Base-by-base conservation (phyloP, 2,888 invertebrate genomes). In the Caenorhabditis sp. region DNA sequence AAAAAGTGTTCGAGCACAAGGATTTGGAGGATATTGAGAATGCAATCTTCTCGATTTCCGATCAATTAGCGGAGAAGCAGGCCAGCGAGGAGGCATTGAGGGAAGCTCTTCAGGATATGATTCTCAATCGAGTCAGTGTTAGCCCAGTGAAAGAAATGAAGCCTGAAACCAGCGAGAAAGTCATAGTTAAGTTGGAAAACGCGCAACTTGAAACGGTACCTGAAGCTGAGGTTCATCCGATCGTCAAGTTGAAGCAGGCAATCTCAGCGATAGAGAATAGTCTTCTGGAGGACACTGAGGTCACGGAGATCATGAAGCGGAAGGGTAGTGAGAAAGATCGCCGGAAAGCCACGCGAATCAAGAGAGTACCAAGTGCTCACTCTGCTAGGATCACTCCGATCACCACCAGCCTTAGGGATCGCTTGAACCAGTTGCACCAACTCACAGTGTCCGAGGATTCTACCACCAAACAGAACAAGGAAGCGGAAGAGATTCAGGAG, bases 1-100 rank as follows among this genome's bases (percentile, higher is more conserved):
- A 76, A 56, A 69, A 58, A 22, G 51, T 32, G 4, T 56, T 8
- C 0, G 51, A 55, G 32, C 26, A 51, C 1, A 70, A 77, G 20
- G 79, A 80, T 55, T 51, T 80, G 11, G 81, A 81, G 20, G 62
- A 82, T 20, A 90, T 90, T 64, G 89, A 89, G 62, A 72, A 83
- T 15, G 88, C 89, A 6, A 90, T 90, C 55, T 79, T 89, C 53
- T 80, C 69, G 40, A 85, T 89, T 20, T 88, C 89, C 8, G 88
- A 89, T 62, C 80, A 84, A 47, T 53, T 89, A 13, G 82, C 86
- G 5, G 89, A 91, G 40, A 88, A 87, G 11, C 85, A 89, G 44
- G 89, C 86, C 4, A 90, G 84, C 28, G 89, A 91, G 67, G 90
- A 91, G 69, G 76, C 89, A 26, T 68, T 91, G 28, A 24, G 89